Base-by-base conservation (phyloP, 2,113 vertebrate genomes). In the Lophotis ruficrista region DNA sequence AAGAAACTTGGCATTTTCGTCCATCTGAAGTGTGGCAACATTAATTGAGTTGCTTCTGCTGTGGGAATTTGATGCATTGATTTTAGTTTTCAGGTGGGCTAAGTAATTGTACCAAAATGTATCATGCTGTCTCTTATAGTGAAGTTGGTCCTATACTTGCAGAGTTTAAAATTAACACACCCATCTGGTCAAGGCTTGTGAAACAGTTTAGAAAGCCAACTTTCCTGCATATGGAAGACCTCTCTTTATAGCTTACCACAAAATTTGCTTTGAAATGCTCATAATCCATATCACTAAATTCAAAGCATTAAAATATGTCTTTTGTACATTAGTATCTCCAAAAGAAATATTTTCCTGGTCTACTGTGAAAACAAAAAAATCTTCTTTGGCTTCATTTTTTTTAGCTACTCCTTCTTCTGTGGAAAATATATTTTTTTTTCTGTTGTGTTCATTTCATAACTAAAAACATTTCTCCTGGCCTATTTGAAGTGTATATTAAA, bases 261-360 rank as follows among this genome's bases (percentile, higher is more conserved):
- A 79, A 78, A 79, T 79, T 84, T 86, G 12, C 25, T 89, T 87
- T 84, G 33, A 89, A 73, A 75, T 41, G 17, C 19, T 89, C 37
- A 45, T 61, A 78, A 75, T n/a, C 43, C 24, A 33, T 57, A 72
- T 24, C 2, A 4, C 14, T 78, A 72, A 60, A 90, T 82, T 84
- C 53, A 79, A 95, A 94, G 48, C 31, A 82, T 57, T 87, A 69
- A 77, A 90, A 75, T 62, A 47, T 3, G 11, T 15, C 27, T 90
- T 92, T 71, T 82, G 17, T 83, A 76, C 16, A 71, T 28, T 6
- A 33, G 8, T 2, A n/a, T 71, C 0, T 73, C 76, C 83, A 96
- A 91, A 95, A 66, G n/a, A 90, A 94, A 87, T 89, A 84, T 89
- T 89, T 87, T 87, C 8, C 37, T 57, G 9, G 20, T 75, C 65